phyloP scores from a whole-genome alignment of 2,888 invertebrate species.

The Meta bourneti region DNA sequence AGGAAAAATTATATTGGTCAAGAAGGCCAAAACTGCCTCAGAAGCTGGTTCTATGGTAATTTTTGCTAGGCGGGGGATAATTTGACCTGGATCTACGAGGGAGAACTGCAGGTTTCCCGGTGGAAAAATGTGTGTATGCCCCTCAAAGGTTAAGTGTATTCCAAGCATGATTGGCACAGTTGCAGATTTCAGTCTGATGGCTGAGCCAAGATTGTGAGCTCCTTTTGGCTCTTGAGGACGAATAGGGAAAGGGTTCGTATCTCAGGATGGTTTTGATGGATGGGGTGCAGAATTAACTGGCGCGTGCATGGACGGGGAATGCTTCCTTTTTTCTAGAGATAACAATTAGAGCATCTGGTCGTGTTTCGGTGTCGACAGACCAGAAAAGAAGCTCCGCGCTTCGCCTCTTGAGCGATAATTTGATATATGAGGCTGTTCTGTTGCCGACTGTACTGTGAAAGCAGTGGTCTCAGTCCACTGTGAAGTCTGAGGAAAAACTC shows the following conservation, averaged over 20 bases:
- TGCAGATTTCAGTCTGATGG: background rate
- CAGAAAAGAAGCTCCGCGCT: background rate
- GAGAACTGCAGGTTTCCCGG: too few relatives aligned
- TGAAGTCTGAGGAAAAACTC: too few relatives aligned
- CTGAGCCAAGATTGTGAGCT: background rate
- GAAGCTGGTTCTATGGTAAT: too few relatives aligned
- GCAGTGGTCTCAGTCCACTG: too few relatives aligned
- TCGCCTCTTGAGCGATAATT: background rate
- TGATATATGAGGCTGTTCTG: background rate
- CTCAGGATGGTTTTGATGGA: slow-evolving; percentile 26
- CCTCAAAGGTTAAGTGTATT: background rate
- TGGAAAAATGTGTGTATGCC: too few relatives aligned
- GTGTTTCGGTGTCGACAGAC: slow-evolving; percentile 14
- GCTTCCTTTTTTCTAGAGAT: slow-evolving; percentile 12
- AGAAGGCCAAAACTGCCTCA: too few relatives aligned
- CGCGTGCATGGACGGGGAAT: slow-evolving; percentile 34
- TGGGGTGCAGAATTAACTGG: slow-evolving; percentile 13
- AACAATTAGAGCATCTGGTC: slow-evolving; percentile 50
- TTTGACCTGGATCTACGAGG: too few relatives aligned
- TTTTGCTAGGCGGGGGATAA: too few relatives aligned
- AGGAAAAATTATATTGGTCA: too few relatives aligned
- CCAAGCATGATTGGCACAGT: background rate
- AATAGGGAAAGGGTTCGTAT: slow-evolving; percentile 45
- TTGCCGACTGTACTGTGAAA: too few relatives aligned
- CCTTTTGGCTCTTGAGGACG: slow-evolving; percentile 34